Percentiles rank a stretch among this genome's conserved stretches.
phyloP scores from a whole-genome alignment of 1,140 invertebrate species.

The Drosophila fuyamai region DNA sequence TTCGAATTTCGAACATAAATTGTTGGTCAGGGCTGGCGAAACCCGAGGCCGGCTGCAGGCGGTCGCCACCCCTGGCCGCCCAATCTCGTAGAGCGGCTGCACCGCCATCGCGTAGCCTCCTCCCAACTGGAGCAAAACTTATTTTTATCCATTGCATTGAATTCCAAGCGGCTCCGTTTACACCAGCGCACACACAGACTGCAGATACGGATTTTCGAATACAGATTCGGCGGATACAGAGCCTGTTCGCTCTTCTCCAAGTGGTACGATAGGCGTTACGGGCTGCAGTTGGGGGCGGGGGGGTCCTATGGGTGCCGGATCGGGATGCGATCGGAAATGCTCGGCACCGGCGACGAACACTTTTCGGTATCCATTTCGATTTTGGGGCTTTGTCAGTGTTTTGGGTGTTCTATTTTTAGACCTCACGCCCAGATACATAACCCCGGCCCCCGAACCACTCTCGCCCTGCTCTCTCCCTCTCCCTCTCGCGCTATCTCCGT shows the following conservation, averaged over 20 bases:
- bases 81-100: slow-evolving; percentile 19
- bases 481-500: background rate
- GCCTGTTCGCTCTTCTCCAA: slow-evolving; percentile 25
- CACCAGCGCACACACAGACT: slow-evolving; percentile 41
- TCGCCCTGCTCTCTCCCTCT: background rate
- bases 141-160: slow-evolving; percentile 80
- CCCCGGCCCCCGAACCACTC: slow-evolving; percentile 11
- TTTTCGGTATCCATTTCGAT: slow-evolving; percentile 80
- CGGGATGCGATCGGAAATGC: slow-evolving; percentile 1
- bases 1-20: background rate
- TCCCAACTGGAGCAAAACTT: slow-evolving; percentile 74
- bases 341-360: slow-evolving; percentile 9
- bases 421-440: slow-evolving; percentile 72
- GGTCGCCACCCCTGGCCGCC: slow-evolving; percentile 1
- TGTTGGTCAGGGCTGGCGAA: slow-evolving; percentile 8
- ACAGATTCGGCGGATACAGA: background rate
- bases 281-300: slow-evolving; percentile 1
- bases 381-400: slow-evolving; percentile 51
- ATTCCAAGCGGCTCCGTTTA: slow-evolving; percentile 82
- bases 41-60: background rate
- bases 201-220: slow-evolving; percentile 2
- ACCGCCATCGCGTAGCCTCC: slow-evolving; percentile 26
- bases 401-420: slow-evolving; percentile 69
- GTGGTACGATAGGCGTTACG: background rate
- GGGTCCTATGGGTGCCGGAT: slow-evolving; percentile 19